Evolutionary conservation across 1,140 invertebrate genomes (phyloP), one percentile per base, ranked within the genome.

Genomic region (Zelostemma sp.): DNA sequence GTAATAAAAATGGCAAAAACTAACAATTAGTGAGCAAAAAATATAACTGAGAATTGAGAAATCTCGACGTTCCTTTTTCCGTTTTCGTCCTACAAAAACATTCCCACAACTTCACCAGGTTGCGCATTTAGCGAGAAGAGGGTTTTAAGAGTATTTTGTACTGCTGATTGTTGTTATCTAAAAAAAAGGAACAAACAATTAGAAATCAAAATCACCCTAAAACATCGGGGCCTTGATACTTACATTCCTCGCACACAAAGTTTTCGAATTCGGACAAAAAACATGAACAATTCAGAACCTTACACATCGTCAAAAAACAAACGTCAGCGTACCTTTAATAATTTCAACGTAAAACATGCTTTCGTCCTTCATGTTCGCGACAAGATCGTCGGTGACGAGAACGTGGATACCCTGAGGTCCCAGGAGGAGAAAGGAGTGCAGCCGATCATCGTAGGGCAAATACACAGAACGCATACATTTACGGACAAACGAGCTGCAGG

Each of bases 331-430:
- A 83, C 87, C 86, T 80, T 84, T 84, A 49, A 87, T 74, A 58
- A 88, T 86, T 75, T 90, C 88, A 43, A 91, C 72, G 6, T 85
- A 76, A 73, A 89, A 91, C 81, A 91, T 88, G 62, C 88, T 88
- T 72, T 91, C 88, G 68, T 92, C 88, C 61, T 89, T 87, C 60
- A 92, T 86, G 71, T 91, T 88, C 19, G 85, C 85, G 12, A 92
- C 86, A 45, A 93, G 88, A 74, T 93, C 92, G 74, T 93, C 90
- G 58, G 89, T 93, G n/a, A 94, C 84, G 40, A 92, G 80, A 12
- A 94, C 88, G 72, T 92, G 91, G 33, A 94, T 92, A 38, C 90
- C 89, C 49, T 90, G 88, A 0, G 93, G 92, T 4, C 92, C 93
- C 74, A 91, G 88, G n/a, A 93, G 83, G 64, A 90, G 91, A n/a